Base-by-base conservation (phyloP, 2,888 invertebrate genomes). In the Troides aeacus region DNA sequence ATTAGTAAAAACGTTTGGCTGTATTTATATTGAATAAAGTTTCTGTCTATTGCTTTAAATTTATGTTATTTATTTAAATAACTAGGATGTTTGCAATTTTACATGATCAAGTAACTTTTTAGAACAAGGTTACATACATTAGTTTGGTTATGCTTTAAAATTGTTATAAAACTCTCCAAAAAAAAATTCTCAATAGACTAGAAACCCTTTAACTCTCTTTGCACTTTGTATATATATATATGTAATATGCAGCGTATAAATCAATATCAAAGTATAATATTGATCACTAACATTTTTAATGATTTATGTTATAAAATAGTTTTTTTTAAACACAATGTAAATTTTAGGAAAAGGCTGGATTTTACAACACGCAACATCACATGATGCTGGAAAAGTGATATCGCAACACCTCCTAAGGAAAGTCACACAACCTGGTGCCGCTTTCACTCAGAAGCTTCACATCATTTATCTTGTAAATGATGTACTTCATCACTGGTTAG, bases 381-480 rank as follows among this genome's bases (percentile, higher is more conserved):
- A 96, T 79, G 95, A 95, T 81, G 96, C 97, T 78, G 97, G 97
- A 84, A 95, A 96, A 92, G 96, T 98, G 78, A 95, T 99, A 84
- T 96, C 98, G 61, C 95, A 97, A 86, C 98, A 98, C 93, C 94
- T 99, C 76, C 94, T 98, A 74, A 95, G 96, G 90, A 98, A 97
- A 96, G 94, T 94, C 81, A 94, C 94, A 70, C 91, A 93, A 82
- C 86, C 90, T 63, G 94, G 94, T 58, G 95, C 96, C 66, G 94
- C 95, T 63, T 99, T 99, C 93, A 95, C 96, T 76, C 96, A 97
- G 91, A 97, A 98, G 89, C 95, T 99, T 71, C 99, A 99, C 93
- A 96, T 99, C 87, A 98, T 99, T 86, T 99, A 99, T 93, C 94
- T 99, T 82, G 97, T 99, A 81, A 99, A 99, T 93, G 99, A 99